phyloP scores from a whole-genome alignment of 2,797 vertebrate species.

The Poecilia picta region DNA sequence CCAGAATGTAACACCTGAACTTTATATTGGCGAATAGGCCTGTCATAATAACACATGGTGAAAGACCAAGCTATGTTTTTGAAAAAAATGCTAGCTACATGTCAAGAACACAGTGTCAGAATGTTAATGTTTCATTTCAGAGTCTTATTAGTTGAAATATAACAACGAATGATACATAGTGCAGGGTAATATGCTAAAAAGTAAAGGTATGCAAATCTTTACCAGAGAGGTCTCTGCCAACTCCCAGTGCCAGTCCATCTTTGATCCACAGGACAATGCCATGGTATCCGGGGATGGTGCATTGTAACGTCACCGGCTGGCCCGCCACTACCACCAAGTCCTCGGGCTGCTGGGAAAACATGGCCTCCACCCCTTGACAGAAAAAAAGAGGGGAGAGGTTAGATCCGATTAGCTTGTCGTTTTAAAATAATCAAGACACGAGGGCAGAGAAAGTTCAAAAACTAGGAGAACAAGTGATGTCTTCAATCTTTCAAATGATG shows the following conservation, averaged over 20 bases:
- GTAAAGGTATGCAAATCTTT: slow-evolving; percentile 48
- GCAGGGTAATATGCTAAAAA: slow-evolving; percentile 5
- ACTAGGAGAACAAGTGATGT: slow-evolving; percentile 16
- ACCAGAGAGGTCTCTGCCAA: slow-evolving; percentile 96
- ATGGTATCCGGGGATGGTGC: slow-evolving; percentile 92
- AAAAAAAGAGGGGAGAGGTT: not conserved
- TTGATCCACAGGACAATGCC: slow-evolving; percentile 98
- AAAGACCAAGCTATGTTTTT: slow-evolving; percentile 28
- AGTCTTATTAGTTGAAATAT: slow-evolving; percentile 33
- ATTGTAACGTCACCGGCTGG: slow-evolving; percentile 92
- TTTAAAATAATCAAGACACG: slow-evolving; percentile 4
- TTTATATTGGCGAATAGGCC: too few relatives aligned
- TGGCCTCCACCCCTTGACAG: slow-evolving; percentile 83
- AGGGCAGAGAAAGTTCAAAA: slow-evolving; percentile 1
- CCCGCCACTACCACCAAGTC: slow-evolving; percentile 96
- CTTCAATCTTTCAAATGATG: slow-evolving; percentile 21
- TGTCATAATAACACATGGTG: too few relatives aligned
- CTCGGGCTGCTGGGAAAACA: slow-evolving; percentile 97
- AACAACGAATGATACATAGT: slow-evolving; percentile 14
- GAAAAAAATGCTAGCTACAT: slow-evolving; percentile 24
- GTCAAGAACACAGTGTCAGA: slow-evolving; percentile 38
- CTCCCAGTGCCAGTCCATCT: slow-evolving; percentile 93
- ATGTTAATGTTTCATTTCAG: slow-evolving; percentile 35
- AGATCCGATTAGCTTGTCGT: not conserved
- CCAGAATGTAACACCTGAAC: too few relatives aligned